Evolutionary conservation across 2,113 vertebrate genomes (phyloP), one percentile per base, ranked within the genome.

Genomic region (Amblyornis subalaris): DNA sequence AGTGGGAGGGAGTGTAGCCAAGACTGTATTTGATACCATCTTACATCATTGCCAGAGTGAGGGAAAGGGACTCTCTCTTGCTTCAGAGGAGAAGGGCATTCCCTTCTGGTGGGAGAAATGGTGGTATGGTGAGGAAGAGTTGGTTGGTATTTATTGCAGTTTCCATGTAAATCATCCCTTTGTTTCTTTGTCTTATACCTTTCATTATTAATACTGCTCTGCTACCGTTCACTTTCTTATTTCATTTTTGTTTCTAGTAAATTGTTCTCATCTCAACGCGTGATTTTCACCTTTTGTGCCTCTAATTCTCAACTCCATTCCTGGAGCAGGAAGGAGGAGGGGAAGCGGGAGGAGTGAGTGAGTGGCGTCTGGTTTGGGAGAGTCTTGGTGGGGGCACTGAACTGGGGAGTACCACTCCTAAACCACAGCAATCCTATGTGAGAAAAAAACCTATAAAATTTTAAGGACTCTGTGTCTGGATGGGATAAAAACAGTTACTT

Each of bases 321-420:
- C 44, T 50, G 35, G 35, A 26, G 29, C 14, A 21, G 24, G 29
- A 69, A n/a, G 14, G 8, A 11, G 23, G 3, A 4, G 23, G 31
- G 64, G 8, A 38, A 47, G 17, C 15, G 3, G 33, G 8, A 17
- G 18, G 65, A 67, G 18, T 48, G 19, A 40, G 19, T 0, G 0
- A 50, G 19, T n/a, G 44, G 4, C 11, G 23, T 40, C 5, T 11
- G 4, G 7, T 40, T 58, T 70, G 29, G 19, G 24, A 58, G 23
- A 15, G 9, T 81, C 19, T 58, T 58, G 64, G 8, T 8, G 3
- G 5, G 35, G 35, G 9, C 29, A 50, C 24, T n/a, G 54, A 29
- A 70, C 0, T 58, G 29, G 44, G 7, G 24, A 81, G 7, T 23
- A 81, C 8, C 2, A 12, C 40, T 29, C n/a, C 31, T 81, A 81